Base-by-base conservation (phyloP, 2,797 vertebrate species). In the Diplodus sargus region DNA sequence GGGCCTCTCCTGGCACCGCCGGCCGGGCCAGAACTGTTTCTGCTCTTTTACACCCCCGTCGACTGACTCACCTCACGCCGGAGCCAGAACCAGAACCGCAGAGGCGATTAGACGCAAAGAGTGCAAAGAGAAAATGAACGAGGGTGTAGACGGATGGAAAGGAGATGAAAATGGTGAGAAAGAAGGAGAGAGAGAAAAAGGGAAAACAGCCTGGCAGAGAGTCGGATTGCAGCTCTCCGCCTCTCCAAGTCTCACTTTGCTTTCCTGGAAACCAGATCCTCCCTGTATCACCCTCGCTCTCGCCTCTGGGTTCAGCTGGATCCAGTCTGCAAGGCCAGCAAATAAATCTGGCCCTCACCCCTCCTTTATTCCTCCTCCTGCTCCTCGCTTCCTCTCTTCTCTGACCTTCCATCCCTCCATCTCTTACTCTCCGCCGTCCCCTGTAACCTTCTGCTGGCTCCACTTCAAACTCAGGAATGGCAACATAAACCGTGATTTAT, bases 81-180 rank as follows among this genome's bases (percentile, higher is more conserved):
- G 59, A 73, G 85, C 75, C 88, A 78, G 79, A 39, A 39, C 39
- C 39, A 39, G 39, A 86, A 83, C 77, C 90, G 76, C 83, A 90
- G 58, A 72, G 84, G 54, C 56, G 13, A 70, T 82, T 70, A 67
- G n/a, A 49, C 30, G 62, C 53, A 34, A 62, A 45, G 63, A 75
- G 63, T 60, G 71, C 58, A 74, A 57, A 58, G 34, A 65, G 58
- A 82, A 73, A 43, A 18, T 53, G 45, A 86, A 52, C 15, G 52
- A 73, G 66, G 43, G 57, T 70, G 57, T 48, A 53, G 66, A 86
- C 30, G 59, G 57, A 70, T 58, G 66, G 51, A 72, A 14, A 60
- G 10, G 43, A 74, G 53, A 71, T 56, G 59, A 48, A 74, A 71
- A 74, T 28, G 11, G 23, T 39, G 14, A 45, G 47, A 12, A 20